Evolutionary conservation across 2,797 vertebrate species (phyloP).

Genomic region (Argyrosomus regius): DNA sequence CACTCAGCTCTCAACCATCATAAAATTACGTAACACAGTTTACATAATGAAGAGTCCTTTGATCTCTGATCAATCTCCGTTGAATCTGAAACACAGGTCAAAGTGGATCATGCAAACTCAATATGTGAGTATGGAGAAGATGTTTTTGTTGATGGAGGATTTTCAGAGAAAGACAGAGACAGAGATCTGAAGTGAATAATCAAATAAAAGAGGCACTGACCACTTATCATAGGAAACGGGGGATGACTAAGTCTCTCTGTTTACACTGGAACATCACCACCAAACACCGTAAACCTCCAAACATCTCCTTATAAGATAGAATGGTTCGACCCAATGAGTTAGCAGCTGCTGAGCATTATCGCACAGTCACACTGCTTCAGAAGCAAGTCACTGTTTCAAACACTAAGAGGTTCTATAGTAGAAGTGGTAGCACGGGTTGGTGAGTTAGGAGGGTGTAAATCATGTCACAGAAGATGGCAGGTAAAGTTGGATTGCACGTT

Average conservation of each 20-base stretch:
- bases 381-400: constrained; percentile 4
- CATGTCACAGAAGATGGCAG: too few relatives aligned
- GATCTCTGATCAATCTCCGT: not conserved
- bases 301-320: constrained; percentile 9
- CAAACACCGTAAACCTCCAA: constrained; percentile 1
- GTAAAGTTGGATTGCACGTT: too few relatives aligned
- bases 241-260: not conserved
- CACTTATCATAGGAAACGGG: not conserved
- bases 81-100: not conserved
- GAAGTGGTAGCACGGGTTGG: too few relatives aligned
- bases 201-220: constrained; percentile 18
- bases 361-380: constrained; percentile 2
- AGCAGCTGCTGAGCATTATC: constrained; percentile 29
- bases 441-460: too few relatives aligned
- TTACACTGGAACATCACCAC: not conserved
- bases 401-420: too few relatives aligned
- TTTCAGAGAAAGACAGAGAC: not conserved
- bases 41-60: constrained; percentile 12
- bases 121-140: not conserved
- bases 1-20: not conserved
- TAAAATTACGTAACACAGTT: not conserved
- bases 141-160: not conserved
- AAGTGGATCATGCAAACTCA: constrained; percentile 8
- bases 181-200: constrained; percentile 45
- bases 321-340: constrained; percentile 3